Conservation (phyloP, 2,797 vertebrate genomes). For the Amphiprion clarkii region DNA sequence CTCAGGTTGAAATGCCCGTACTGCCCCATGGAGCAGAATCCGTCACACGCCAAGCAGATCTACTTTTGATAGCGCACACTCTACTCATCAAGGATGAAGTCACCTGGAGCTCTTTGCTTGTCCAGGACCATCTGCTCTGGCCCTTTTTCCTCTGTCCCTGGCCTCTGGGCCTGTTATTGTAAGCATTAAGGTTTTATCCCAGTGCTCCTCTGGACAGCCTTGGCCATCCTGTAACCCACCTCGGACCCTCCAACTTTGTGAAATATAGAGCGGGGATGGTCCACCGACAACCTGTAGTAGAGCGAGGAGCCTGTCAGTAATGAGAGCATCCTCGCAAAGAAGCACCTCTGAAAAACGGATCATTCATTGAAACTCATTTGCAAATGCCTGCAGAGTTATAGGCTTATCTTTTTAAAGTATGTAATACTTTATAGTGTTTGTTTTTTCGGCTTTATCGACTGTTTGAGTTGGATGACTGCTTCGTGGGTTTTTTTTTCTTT, state of each 20-base stretch:
- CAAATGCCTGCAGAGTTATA: constrained; percentile 78
- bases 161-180: constrained; percentile 69
- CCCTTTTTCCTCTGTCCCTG: constrained; percentile 65
- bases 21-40: constrained; percentile 95
- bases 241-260: constrained; percentile 69
- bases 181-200: constrained; percentile 78
- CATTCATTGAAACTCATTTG: constrained; percentile 75
- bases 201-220: constrained; percentile 75
- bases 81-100: constrained; percentile 68
- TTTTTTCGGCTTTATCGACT: constrained; percentile 66
- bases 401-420: constrained; percentile 78
- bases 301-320: constrained; percentile 68
- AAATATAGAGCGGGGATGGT: constrained; percentile 67
- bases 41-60: constrained; percentile 93
- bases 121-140: constrained; percentile 77
- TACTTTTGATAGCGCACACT: constrained; percentile 88
- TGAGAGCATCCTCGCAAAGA: constrained; percentile 62
- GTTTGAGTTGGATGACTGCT: constrained; percentile 72
- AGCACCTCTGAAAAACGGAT: constrained; percentile 68
- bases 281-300: constrained; percentile 65
- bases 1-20: constrained; percentile 94
- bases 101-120: constrained; percentile 71
- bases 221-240: constrained; percentile 64
- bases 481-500: constrained; percentile 42
- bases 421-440: constrained; percentile 72